Evolutionary conservation across 2,797 vertebrate genomes (phyloP), one percentile per base, ranked within the genome.

Genomic region (Sebastes kiyomatsui): DNA sequence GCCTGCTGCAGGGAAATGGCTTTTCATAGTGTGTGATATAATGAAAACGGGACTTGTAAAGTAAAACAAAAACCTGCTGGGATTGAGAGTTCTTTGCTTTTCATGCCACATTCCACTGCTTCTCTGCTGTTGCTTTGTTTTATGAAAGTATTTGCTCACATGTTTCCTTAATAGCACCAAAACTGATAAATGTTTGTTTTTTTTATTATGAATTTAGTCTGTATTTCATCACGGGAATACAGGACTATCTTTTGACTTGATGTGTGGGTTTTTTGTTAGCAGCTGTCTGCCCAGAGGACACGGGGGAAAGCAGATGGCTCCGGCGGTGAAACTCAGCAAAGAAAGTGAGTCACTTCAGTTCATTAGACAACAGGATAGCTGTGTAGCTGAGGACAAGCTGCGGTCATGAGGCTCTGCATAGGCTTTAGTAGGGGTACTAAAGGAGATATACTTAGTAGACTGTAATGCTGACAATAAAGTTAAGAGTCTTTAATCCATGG

Each of bases 201-300:
- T 25, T 42, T 35, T 77, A 6, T 58, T 62, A 30, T 59, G 3
- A 67, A 72, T 52, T 13, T 13, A 46, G 8, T 70, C 22, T 71
- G 20, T 52, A 33, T 70, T 79, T 4, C 30, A 54, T 75, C 22
- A n/a, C 25, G 5, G 35, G 42, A 75, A 66, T 22, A 52, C 59
- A 6, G 25, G 27, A 49, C 30, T 75, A 2, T 30, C 18, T 35
- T 61, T 68, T 72, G 8, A 10, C 14, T 83, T 70, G 10, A 67
- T 65, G 23, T 83, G 18, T 86, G 78, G 75, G 81, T 14, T 90
- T 69, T 94, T 90, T 91, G 75, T 92, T 65, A 94, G 92, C 96
- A 97, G 93, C 93, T 93, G 87, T 94, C 93, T 61, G 85, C 92
- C 42, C 96, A 96, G 88, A 97, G 94, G 93, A 93, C 85, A 82